Percentiles rank a stretch among this genome's conserved stretches.
These are phyloP conservation scores for Neosilurus mollespiculum DNA, from an alignment of 2,797 vertebrate genomes.

Conservation along the genomic window DNA sequence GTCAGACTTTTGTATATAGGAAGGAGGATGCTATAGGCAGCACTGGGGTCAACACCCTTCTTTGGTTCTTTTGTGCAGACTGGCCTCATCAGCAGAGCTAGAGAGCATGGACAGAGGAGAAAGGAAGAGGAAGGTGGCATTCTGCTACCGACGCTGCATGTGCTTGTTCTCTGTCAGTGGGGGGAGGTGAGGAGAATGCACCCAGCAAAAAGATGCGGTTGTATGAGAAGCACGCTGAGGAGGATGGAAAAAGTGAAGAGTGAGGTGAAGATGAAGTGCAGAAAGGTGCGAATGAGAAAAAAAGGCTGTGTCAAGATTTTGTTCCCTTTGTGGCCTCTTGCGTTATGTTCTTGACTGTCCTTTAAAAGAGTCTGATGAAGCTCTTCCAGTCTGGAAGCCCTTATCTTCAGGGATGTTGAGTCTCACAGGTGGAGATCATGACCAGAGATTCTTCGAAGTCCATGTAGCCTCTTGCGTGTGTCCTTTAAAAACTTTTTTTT, in stretches of 20 bases:
- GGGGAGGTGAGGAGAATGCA: constrained; percentile 72
- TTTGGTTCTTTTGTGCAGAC: constrained; percentile 78
- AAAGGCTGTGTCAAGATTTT: constrained; percentile 54
- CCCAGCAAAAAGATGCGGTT: constrained; percentile 55
- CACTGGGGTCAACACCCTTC: constrained; percentile 64
- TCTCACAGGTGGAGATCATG: constrained; percentile 71
- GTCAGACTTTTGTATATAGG: constrained; percentile 33
- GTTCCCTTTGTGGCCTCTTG: constrained; percentile 80
- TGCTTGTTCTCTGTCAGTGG: constrained; percentile 32
- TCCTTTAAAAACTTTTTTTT: constrained; percentile 9
- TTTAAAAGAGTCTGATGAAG: constrained; percentile 85
- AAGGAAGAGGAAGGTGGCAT: constrained; percentile 32
- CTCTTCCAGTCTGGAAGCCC: constrained; percentile 58
- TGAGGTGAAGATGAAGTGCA: constrained; percentile 77
- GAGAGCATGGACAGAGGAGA: constrained; percentile 50
- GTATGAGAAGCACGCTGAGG: constrained; percentile 55
- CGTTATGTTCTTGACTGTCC: constrained; percentile 93
- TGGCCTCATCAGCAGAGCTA: constrained; percentile 78
- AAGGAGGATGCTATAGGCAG: constrained; percentile 65
- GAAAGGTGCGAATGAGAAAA: constrained; percentile 69
- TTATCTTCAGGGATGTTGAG: constrained; percentile 60
- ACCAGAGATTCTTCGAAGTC: constrained; percentile 66
- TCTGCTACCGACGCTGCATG: constrained; percentile 43
- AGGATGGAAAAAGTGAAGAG: constrained; percentile 68
- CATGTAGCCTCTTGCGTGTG: constrained; percentile 62